Base-by-base conservation (phyloP, 2,113 vertebrate genomes). In the Ploceus nigricollis region DNA sequence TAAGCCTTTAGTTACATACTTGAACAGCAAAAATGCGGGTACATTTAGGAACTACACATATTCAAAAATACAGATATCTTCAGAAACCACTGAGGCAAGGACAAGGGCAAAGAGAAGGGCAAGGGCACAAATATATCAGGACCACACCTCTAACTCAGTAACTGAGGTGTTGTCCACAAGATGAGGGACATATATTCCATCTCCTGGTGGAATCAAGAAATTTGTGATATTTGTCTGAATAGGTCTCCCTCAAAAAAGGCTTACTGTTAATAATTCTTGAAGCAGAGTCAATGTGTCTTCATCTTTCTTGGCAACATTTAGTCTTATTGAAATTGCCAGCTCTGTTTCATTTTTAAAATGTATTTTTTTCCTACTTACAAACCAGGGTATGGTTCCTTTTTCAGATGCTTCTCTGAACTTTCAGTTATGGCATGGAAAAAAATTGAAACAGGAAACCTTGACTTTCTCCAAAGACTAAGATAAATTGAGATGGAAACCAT, bases 381-480 rank as follows among this genome's bases (percentile, higher is more conserved):
- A 89, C 75, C 35, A 60, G 63, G 27, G 10, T 44, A 54, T 65
- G 21, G 27, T 65, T 94, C 47, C 44, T 86, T 89, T 83, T 90
- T 87, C 78, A 95, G 77, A 88, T 94, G 50, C 53, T 94, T 33
- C 28, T 96, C 89, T 80, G 70, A 91, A 51, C 35, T 96, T 92
- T 82, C 60, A 93, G 24, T 70, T 81, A 57, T 84, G 39, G 33
- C 25, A 84, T 87, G 50, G 9, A 19, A 33, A 86, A 69, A 35
- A 63, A 28, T 2, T 24, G 24, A 70, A 82, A 33, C 5, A 63
- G 23, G 27, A 89, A 58, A 33, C 6, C 3, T 57, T 92, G 44
- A 69, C 85, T 51, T 96, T 42, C 60, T 93, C 53, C 15, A 60
- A 57, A 76, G 24, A 93, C 3, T 93, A 64, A 66, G 28, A 69